Evolutionary conservation across 1,140 invertebrate species (phyloP).

Genomic region (Carposina sasakii): DNA sequence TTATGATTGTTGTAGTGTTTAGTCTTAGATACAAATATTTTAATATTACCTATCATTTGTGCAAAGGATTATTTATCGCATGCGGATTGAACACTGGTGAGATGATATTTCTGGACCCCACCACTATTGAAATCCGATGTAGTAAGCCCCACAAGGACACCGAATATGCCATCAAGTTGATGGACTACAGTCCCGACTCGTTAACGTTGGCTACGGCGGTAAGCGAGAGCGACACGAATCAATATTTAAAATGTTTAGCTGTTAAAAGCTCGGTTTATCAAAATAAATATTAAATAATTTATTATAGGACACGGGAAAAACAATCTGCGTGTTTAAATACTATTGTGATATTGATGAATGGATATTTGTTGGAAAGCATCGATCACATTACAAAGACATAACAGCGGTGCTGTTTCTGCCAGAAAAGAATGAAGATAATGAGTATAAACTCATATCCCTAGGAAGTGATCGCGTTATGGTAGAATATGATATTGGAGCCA

Average conservation of each 20-base stretch:
- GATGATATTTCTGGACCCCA: constrained; percentile 73
- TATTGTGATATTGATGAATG: constrained; percentile 53
- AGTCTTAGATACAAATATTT: too few relatives aligned
- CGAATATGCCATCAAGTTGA: constrained; percentile 55
- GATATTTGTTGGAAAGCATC: constrained; percentile 74
- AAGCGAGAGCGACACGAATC: too few relatives aligned
- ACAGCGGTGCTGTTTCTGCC: constrained; percentile 70
- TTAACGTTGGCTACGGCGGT: constrained; percentile 73
- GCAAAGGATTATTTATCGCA: too few relatives aligned
- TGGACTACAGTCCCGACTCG: constrained; percentile 68
- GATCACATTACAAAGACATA: constrained; percentile 73
- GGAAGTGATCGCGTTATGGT: constrained; percentile 77
- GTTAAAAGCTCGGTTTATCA: too few relatives aligned
- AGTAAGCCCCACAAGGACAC: constrained; percentile 66
- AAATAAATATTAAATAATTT: too few relatives aligned
- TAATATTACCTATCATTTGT: too few relatives aligned
- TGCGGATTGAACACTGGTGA: constrained; percentile 73
- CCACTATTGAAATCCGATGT: constrained; percentile 64
- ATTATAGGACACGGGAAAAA: constrained; percentile 67
- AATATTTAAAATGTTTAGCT: too few relatives aligned
- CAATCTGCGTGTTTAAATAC: constrained; percentile 71
- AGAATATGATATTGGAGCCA: constrained; percentile 79
- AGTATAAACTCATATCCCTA: constrained; percentile 73
- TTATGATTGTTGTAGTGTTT: too few relatives aligned
- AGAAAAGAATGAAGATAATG: constrained; percentile 33